Percentiles rank a stretch among this genome's conserved stretches.
These are phyloP conservation scores for Noctuana brunneofusca DNA, from an alignment of 2,888 invertebrate species.

Conservation along the genomic window DNA sequence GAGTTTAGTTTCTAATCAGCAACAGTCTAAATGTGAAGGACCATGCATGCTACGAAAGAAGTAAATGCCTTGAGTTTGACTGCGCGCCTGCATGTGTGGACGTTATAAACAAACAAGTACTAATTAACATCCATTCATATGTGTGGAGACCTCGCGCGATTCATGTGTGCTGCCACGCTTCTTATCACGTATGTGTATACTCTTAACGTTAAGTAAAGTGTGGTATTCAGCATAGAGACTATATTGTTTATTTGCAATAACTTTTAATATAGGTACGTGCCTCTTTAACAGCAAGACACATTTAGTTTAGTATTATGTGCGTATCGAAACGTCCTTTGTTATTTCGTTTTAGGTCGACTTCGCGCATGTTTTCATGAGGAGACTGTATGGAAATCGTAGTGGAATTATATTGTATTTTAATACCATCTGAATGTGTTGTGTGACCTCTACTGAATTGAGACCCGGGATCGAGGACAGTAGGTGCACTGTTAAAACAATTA, in stretches of 20 bases:
- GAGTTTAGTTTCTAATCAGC: slow-evolving; percentile 57
- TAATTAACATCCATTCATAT: slow-evolving; percentile 77
- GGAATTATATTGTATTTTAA: slow-evolving; percentile 2
- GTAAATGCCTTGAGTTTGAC: slow-evolving; percentile 41
- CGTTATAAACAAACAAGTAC: slow-evolving; percentile 72
- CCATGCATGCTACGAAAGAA: slow-evolving; percentile 44
- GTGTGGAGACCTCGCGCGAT: slow-evolving; percentile 69
- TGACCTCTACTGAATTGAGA: slow-evolving; percentile 54
- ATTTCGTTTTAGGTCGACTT: slow-evolving; percentile 22
- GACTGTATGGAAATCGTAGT: slow-evolving; percentile 7
- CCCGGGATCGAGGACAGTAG: slow-evolving; percentile 49
- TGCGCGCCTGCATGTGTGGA: slow-evolving; percentile 52
- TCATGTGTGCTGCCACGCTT: slow-evolving; percentile 59
- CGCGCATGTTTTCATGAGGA: slow-evolving; percentile 13
- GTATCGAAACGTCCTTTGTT: slow-evolving; percentile 30
- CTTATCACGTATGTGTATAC: slow-evolving; percentile 65
- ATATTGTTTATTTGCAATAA: slow-evolving; percentile 50
- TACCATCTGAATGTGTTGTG: slow-evolving; percentile 3
- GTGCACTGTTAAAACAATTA: slow-evolving; percentile 71
- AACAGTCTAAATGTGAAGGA: slow-evolving; percentile 56
- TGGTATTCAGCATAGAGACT: slow-evolving; percentile 53
- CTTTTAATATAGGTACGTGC: slow-evolving; percentile 37
- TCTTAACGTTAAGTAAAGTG: slow-evolving; percentile 50
- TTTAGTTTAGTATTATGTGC: slow-evolving; percentile 22
- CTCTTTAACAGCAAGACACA: slow-evolving; percentile 21